These are phyloP conservation scores for Aromia moschata DNA, from an alignment of 2,888 invertebrate genomes.

Conservation along the genomic window DNA sequence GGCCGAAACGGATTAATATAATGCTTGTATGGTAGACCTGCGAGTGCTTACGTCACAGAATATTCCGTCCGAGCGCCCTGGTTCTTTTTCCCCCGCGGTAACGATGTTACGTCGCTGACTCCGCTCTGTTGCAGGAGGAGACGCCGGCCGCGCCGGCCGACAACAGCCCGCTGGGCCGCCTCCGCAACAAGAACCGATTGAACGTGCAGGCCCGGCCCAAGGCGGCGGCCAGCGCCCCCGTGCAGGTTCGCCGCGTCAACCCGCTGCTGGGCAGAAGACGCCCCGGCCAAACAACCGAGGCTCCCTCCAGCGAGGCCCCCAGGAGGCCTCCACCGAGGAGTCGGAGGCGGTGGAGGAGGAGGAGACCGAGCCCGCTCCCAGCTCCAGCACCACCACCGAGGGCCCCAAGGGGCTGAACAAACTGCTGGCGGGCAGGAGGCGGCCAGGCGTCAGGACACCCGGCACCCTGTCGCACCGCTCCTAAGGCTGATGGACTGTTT, in stretches of 20 bases:
- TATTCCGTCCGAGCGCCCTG: too few relatives aligned
- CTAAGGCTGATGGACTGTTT: constrained; percentile 25
- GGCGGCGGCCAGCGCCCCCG: constrained; percentile 63
- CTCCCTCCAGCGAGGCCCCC: constrained; percentile 54
- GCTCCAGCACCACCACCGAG: constrained; percentile 57
- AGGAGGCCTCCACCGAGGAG: constrained; percentile 45
- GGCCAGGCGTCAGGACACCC: constrained; percentile 70
- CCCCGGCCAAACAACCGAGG: constrained; percentile 57
- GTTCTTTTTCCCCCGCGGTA: too few relatives aligned
- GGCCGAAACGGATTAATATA: too few relatives aligned
- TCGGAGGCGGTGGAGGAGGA: constrained; percentile 46
- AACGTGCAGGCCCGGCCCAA: constrained; percentile 66
- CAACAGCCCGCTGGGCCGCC: constrained; percentile 59
- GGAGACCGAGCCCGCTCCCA: constrained; percentile 46
- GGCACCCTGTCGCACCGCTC: constrained; percentile 50
- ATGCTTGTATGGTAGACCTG: too few relatives aligned
- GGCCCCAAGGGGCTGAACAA: constrained; percentile 73
- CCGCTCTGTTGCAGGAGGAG: constrained; percentile 46
- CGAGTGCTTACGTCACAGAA: too few relatives aligned
- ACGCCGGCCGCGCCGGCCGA: constrained; percentile 53
- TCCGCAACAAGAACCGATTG: constrained; percentile 62
- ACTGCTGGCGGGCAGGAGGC: constrained; percentile 74
- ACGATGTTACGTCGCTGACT: too few relatives aligned
- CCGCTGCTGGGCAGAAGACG: constrained; percentile 66
- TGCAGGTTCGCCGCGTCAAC: constrained; percentile 67